phyloP scores from a whole-genome alignment of 1,140 invertebrate genomes.

The Orchesella cincta region DNA sequence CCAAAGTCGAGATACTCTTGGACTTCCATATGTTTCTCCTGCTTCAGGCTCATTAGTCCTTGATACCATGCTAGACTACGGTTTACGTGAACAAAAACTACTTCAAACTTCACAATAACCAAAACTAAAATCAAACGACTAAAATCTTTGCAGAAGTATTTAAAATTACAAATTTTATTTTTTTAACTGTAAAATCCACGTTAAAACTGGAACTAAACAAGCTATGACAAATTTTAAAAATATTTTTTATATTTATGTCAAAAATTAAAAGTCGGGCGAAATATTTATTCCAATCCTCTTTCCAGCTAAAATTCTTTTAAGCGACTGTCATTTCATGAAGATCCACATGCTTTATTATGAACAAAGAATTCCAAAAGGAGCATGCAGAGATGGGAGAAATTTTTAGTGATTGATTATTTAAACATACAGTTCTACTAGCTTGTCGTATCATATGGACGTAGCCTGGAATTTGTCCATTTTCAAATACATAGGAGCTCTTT shows the following conservation, averaged over 20 bases:
- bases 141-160: background rate
- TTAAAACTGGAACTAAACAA: background rate
- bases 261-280: background rate
- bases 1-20: background rate
- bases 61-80: background rate
- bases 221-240: background rate
- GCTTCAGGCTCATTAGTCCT: background rate
- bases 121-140: background rate
- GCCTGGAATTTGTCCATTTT: constrained; percentile 25
- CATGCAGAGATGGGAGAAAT: too few species aligned
- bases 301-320: background rate
- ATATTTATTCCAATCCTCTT: background rate
- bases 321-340: background rate
- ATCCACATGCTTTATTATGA: too few species aligned
- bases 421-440: background rate
- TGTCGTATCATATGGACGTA: background rate
- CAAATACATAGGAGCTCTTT: constrained; percentile 28
- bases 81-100: background rate
- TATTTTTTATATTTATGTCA: too few species aligned
- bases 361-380: too few species aligned
- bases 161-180: background rate
- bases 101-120: too few species aligned
- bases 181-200: background rate
- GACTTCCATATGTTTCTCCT: background rate
- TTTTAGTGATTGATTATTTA: background rate